Percentiles rank a stretch among this genome's conserved stretches.
Evolutionary conservation across 2,113 vertebrate species (phyloP).

Genomic region (Sterna hirundo): DNA sequence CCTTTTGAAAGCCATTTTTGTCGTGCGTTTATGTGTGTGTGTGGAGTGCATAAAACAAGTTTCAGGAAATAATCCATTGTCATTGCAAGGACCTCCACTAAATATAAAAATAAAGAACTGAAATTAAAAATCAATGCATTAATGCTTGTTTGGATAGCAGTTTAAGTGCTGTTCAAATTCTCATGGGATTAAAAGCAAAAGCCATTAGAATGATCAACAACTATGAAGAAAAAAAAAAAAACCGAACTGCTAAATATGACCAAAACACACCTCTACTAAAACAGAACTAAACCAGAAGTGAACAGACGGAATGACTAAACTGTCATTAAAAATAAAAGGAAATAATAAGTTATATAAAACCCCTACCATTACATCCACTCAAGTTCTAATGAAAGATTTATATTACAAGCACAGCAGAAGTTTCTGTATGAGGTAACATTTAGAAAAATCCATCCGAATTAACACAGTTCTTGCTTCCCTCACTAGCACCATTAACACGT

Average conservation of each 20-base stretch:
- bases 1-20: neutral
- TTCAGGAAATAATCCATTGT: neutral
- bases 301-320: constrained; percentile 39
- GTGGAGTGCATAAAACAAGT: neutral
- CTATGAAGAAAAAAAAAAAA: neutral
- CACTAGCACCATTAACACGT: neutral
- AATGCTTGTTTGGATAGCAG: neutral
- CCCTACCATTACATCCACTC: neutral
- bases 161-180: neutral
- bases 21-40: fast-evolving
- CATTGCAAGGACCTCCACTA: neutral
- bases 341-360: constrained; percentile 11
- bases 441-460: constrained; percentile 9
- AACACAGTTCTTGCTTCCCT: neutral
- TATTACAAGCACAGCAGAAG: neutral
- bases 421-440: neutral
- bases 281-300: neutral
- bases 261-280: neutral
- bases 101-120: neutral
- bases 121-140: neutral
- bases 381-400: constrained; percentile 1
- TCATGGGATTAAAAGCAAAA: neutral
- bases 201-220: neutral
- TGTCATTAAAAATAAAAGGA: constrained; percentile 18
- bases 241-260: neutral